phyloP scores from a whole-genome alignment of 2,797 vertebrate species.

The Schizopygopsis pylzovi region DNA sequence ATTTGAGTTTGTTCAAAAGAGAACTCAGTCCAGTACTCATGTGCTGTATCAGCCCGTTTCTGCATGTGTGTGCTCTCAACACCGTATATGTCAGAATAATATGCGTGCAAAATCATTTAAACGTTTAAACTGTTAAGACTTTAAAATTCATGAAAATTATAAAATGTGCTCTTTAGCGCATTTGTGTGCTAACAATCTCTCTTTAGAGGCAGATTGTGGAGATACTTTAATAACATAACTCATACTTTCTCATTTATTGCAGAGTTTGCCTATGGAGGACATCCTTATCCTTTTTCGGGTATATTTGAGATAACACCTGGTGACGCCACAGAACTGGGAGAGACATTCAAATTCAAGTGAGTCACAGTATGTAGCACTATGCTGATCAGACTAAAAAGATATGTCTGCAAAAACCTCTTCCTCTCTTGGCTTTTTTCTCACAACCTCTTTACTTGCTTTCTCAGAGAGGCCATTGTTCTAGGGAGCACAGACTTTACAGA shows the following conservation, averaged over 20 bases:
- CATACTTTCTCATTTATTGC: conserved; percentile 43
- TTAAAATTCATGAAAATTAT: background rate
- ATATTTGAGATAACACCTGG: conserved; percentile 98
- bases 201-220: background rate
- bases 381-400: background rate
- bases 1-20: conserved; percentile 1
- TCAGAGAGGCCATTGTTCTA: conserved; percentile 95
- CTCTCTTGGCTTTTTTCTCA: conserved; percentile 12
- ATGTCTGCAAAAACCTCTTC: background rate
- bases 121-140: background rate
- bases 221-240: background rate
- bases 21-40: background rate
- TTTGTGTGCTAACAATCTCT: background rate
- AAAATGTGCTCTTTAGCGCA: background rate
- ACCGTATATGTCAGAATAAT: background rate
- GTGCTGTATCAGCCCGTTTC: background rate
- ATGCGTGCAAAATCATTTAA: background rate
- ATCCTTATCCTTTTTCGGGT: conserved; percentile 98
- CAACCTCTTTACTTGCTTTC: background rate
- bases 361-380: conserved; percentile 60
- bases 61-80: background rate
- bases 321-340: conserved; percentile 95
- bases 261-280: conserved; percentile 99
- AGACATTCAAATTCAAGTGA: conserved; percentile 99
- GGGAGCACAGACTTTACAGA: conserved; percentile 98